Evolutionary conservation across 2,113 vertebrate genomes (phyloP).

Genomic region (Alouatta palliata): DNA sequence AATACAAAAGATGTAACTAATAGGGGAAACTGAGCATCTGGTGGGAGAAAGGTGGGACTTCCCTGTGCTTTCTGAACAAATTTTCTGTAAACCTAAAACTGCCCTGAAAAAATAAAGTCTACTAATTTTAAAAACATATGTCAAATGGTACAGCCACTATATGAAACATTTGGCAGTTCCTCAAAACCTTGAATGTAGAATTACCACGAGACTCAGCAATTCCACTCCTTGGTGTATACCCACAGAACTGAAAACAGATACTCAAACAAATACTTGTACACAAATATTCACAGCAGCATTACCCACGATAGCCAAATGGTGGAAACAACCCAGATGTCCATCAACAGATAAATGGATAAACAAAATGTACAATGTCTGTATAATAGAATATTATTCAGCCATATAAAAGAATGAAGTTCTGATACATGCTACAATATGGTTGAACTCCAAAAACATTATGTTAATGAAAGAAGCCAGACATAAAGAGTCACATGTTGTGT

Average conservation of each 20-base stretch:
- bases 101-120: background rate
- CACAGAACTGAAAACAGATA: background rate
- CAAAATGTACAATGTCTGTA: too few species aligned
- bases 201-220: background rate
- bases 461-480: background rate
- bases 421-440: background rate
- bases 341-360: background rate
- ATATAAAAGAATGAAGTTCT: background rate
- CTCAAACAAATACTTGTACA: background rate
- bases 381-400: background rate
- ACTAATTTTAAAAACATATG: background rate
- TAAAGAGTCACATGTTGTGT: background rate
- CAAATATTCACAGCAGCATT: background rate
- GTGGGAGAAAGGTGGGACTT: background rate
- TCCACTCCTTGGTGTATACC: background rate
- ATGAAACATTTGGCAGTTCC: background rate
- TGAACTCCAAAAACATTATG: background rate
- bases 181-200: background rate
- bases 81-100: background rate
- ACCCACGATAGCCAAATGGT: background rate
- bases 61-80: background rate
- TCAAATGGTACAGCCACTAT: background rate
- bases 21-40: accelerated
- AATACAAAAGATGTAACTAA: background rate
- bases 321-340: background rate